Evolutionary conservation across 2,797 vertebrate genomes (phyloP).

Genomic region (Pagetopsis macropterus): DNA sequence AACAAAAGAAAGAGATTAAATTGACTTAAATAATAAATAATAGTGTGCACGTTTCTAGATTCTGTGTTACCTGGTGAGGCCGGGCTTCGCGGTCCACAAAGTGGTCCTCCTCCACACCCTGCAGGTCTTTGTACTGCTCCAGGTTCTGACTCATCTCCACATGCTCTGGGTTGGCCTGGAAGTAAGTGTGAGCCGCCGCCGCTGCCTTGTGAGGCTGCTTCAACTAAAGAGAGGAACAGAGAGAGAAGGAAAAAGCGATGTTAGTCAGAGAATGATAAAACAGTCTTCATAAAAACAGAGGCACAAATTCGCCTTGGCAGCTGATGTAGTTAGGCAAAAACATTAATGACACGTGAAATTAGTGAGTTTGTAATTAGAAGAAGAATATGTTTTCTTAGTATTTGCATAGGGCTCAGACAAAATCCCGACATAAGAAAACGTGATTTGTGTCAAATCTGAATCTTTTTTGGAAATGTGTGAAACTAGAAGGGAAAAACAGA

Average conservation of each 20-base stretch:
- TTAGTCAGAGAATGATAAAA: neutral
- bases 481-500: conserved; percentile 1
- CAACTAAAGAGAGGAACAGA: conserved; percentile 77
- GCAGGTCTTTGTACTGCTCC: conserved; percentile 87
- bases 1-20: neutral
- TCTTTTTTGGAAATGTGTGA: neutral
- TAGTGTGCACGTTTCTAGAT: neutral
- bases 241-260: neutral
- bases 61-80: conserved; percentile 86
- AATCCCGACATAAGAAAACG: neutral
- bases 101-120: conserved; percentile 79
- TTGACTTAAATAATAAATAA: neutral
- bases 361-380: neutral
- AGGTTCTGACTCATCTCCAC: conserved; percentile 93
- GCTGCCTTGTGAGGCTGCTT: conserved; percentile 91
- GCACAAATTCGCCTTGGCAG: neutral
- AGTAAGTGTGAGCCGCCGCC: conserved; percentile 95
- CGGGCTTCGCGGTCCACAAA: conserved; percentile 89
- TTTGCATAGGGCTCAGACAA: neutral
- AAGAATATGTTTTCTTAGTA: neutral
- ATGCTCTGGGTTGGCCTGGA: conserved; percentile 97
- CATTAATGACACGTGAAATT: neutral
- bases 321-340: neutral
- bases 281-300: neutral
- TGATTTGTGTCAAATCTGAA: neutral